These are phyloP conservation scores for Sphenodon punctatus DNA, from an alignment of 2,797 vertebrate genomes.

Conservation along the genomic window DNA sequence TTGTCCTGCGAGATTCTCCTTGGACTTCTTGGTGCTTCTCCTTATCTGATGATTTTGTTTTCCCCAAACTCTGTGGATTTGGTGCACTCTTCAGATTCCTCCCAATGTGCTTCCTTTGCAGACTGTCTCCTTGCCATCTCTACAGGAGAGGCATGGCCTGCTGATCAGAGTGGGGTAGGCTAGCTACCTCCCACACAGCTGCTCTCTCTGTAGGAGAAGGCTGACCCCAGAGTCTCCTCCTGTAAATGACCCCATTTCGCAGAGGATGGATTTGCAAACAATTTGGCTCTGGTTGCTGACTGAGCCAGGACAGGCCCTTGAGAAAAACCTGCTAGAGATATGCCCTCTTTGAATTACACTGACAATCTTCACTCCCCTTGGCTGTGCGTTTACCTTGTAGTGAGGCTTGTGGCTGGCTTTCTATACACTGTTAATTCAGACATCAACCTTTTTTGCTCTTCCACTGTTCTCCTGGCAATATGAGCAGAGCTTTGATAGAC, in stretches of 20 bases:
- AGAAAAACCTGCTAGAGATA: background rate
- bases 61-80: background rate
- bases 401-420: no score
- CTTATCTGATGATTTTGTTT: slow-evolving; percentile 5
- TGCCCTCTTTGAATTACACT: background rate
- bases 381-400: background rate
- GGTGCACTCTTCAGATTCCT: background rate
- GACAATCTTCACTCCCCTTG: background rate
- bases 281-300: background rate
- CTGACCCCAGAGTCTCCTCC: background rate
- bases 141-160: background rate
- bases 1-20: background rate
- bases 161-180: background rate
- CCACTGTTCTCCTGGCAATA: background rate
- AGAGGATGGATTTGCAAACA: no score
- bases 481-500: background rate
- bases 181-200: background rate
- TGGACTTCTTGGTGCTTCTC: background rate
- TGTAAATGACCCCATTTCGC: background rate
- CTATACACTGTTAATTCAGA: no score
- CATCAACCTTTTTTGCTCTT: background rate
- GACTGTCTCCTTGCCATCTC: background rate
- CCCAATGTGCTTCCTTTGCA: background rate
- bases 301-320: background rate
- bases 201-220: no score